These are phyloP conservation scores for Hypomesus transpacificus DNA, from an alignment of 2,113 vertebrate genomes.

Conservation along the genomic window DNA sequence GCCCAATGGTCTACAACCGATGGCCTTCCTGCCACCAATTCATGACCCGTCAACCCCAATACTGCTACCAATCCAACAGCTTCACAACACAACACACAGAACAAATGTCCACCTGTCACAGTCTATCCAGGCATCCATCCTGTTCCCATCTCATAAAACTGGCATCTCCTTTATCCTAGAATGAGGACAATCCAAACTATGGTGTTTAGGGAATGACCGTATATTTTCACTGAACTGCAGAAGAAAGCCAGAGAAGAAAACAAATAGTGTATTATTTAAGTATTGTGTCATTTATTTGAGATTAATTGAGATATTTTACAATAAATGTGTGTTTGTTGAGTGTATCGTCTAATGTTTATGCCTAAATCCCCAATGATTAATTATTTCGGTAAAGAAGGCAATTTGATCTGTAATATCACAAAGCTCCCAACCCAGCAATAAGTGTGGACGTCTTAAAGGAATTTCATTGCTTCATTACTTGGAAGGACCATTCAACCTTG, in stretches of 20 bases:
- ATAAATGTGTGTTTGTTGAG: not conserved
- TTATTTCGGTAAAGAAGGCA: not conserved
- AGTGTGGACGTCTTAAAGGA: not conserved
- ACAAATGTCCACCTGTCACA: slow-evolving; percentile 67
- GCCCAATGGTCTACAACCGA: slow-evolving; percentile 63
- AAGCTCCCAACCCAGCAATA: slow-evolving; percentile 3
- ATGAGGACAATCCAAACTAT: slow-evolving; percentile 39
- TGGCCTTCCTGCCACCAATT: slow-evolving; percentile 70
- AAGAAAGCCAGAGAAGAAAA: too few relatives aligned
- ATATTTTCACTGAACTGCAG: slow-evolving; percentile 42
- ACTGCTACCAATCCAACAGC: slow-evolving; percentile 71
- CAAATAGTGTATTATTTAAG: too few relatives aligned
- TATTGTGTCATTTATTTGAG: not conserved
- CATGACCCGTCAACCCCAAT: slow-evolving; percentile 74
- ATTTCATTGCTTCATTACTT: slow-evolving; percentile 2
- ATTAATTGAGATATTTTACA: not conserved
- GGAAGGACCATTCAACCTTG: not conserved
- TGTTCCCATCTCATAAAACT: slow-evolving; percentile 66
- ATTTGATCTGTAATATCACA: slow-evolving; percentile 1
- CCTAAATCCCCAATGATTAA: not conserved
- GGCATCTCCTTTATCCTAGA: slow-evolving; percentile 65
- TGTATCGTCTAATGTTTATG: not conserved
- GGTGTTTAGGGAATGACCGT: slow-evolving; percentile 48
- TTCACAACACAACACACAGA: slow-evolving; percentile 55
- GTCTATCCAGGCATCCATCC: slow-evolving; percentile 66